These are phyloP conservation scores for Diabrotica virgifera DNA, from an alignment of 1,140 invertebrate genomes.

Conservation along the genomic window DNA sequence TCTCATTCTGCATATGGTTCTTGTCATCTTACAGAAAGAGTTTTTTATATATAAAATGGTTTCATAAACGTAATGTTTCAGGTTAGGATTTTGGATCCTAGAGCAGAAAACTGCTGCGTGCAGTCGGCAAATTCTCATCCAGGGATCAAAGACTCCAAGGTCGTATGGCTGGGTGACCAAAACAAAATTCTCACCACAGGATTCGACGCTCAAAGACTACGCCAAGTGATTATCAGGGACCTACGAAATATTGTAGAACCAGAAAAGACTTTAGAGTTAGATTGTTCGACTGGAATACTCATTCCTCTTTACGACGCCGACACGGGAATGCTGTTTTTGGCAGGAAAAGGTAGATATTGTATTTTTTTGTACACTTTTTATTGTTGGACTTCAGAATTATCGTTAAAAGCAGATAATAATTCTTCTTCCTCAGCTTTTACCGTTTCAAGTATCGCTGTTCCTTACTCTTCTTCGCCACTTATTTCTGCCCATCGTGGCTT, in stretches of 20 bases:
- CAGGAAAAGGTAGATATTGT: constrained; percentile 67
- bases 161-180: constrained; percentile 83
- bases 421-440: no score
- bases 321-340: constrained; percentile 90
- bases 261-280: constrained; percentile 75
- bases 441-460: no score
- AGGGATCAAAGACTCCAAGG: constrained; percentile 85
- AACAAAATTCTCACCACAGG: constrained; percentile 80
- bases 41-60: no score
- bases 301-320: constrained; percentile 89
- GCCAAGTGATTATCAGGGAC: constrained; percentile 86
- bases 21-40: no score
- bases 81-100: constrained; percentile 76
- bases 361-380: no score
- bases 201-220: constrained; percentile 70
- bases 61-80: background rate
- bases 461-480: no score
- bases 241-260: constrained; percentile 74
- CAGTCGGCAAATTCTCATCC: constrained; percentile 73
- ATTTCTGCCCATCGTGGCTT: no score
- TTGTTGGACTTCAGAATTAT: no score
- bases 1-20: no score
- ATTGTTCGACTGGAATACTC: constrained; percentile 86
- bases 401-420: no score
- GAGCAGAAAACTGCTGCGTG: constrained; percentile 59